Evolutionary conservation across 2,888 invertebrate genomes (phyloP), one percentile per base, ranked within the genome.

Genomic region (Liopterus haemorrhoidalis): DNA sequence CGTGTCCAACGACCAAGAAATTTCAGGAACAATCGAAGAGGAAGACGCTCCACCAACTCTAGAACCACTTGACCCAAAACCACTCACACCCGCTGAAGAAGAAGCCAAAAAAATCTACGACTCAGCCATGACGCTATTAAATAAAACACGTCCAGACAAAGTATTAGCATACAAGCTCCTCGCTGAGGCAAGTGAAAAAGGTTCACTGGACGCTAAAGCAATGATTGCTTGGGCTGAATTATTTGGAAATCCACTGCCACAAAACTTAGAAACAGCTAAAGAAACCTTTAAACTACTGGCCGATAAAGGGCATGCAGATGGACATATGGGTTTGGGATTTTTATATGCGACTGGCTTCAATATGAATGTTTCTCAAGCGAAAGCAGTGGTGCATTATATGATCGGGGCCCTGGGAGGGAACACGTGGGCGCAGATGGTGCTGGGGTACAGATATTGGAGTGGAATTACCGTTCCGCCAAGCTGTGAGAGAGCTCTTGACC

Each of bases 361-460:
- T 5, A 83, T 87, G n/a, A 85, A 89, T 52, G 85, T 91, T 1
- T 92, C 89, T 46, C 93, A 93, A 63, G 81, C 90, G 0, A 78
- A 81, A 59, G 89, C 96, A 0, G 69, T 99, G 12, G 77, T 97
- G 1, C 92, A 97, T 70, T 93, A 94, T 64, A 90, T 88, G 0
- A 78, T 95, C 60, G 90, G 88, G 3, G 92, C 97, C 0, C 66
- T 93, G 0, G 95, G 91, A 0, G 94, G 91, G 44, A 89, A 93
- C 62, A 81, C 87, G 14, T 83, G 85, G 71, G 95, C 96, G 0
- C 94, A 94, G 72, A 97, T 99, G 96, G 89, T 92, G 14, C 70
- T 99, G 45, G 99, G 92, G 1, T 99, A 97, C 71, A 79, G 97
- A 1, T 83, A 93, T 70, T 91, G 88, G 81, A 81, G 87, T 15